These are phyloP conservation scores for Athrips mouffetella DNA, from an alignment of 2,888 invertebrate genomes.

Conservation along the genomic window DNA sequence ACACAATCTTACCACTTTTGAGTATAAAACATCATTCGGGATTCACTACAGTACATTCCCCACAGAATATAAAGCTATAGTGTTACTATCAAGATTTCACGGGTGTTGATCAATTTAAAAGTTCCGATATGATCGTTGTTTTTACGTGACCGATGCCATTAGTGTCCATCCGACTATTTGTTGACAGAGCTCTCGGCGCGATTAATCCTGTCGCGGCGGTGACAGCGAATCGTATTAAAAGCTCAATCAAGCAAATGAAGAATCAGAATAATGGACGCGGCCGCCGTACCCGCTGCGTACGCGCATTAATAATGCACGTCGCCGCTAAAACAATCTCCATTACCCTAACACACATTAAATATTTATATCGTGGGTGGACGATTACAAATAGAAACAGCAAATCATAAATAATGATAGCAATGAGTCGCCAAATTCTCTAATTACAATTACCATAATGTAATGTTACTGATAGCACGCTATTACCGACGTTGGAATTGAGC, in stretches of 20 bases:
- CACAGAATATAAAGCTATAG: slow-evolving; percentile 1
- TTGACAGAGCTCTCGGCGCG: slow-evolving; percentile 60
- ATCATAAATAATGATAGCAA: slow-evolving; percentile 60
- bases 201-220: slow-evolving; percentile 66
- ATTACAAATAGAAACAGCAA: slow-evolving; percentile 28
- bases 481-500: slow-evolving; percentile 21
- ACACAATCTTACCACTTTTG: no score
- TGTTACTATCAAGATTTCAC: slow-evolving; percentile 21
- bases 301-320: slow-evolving; percentile 76
- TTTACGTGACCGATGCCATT: slow-evolving; percentile 67
- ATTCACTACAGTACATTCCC: no score
- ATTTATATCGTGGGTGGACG: slow-evolving; percentile 34
- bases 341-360: slow-evolving; percentile 69
- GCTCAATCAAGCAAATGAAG: slow-evolving; percentile 78
- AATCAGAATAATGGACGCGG: slow-evolving; percentile 74
- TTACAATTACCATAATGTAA: no score
- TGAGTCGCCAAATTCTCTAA: slow-evolving; percentile 67
- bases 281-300: slow-evolving; percentile 67
- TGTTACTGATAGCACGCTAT: slow-evolving; percentile 9
- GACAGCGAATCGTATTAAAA: slow-evolving; percentile 76
- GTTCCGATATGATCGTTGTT: slow-evolving; percentile 55
- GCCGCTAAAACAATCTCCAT: slow-evolving; percentile 74
- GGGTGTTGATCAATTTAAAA: slow-evolving; percentile 43
- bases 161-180: slow-evolving; percentile 53
- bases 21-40: no score